These are phyloP conservation scores for Spheniscus humboldti DNA, from an alignment of 2,797 vertebrate genomes.

Conservation along the genomic window DNA sequence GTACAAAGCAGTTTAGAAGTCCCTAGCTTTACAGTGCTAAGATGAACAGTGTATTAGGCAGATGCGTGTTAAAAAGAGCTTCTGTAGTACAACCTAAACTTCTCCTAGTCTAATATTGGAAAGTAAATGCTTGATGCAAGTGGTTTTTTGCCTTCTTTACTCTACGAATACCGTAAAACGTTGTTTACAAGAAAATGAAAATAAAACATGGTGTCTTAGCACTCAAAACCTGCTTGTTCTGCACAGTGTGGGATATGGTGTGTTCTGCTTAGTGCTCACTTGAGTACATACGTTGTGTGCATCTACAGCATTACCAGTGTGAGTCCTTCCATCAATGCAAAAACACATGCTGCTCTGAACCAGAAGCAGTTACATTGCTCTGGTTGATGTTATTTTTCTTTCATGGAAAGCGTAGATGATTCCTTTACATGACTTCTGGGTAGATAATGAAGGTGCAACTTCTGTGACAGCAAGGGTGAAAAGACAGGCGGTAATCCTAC, in stretches of 20 bases:
- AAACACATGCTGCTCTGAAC: accelerated
- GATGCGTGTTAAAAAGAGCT: accelerated
- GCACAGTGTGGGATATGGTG: accelerated
- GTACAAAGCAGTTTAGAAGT: accelerated
- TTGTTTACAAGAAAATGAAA: not conserved
- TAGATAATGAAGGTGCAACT: not conserved
- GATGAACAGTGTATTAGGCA: accelerated
- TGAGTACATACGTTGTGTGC: accelerated
- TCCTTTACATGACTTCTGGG: accelerated
- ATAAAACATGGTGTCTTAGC: not conserved
- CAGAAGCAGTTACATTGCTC: accelerated
- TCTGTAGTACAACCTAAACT: not conserved
- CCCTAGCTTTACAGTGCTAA: not conserved
- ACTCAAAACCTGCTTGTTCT: accelerated
- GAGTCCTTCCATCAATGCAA: accelerated
- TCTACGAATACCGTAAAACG: accelerated
- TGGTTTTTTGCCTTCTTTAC: not conserved
- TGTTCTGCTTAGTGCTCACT: accelerated
- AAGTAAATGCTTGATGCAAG: no score
- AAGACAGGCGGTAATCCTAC: accelerated
- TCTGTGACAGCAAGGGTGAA: not conserved
- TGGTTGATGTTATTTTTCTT: accelerated
- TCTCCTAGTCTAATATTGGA: no score
- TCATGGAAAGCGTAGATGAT: accelerated
- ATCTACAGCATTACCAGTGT: accelerated